Evolutionary conservation across 1,140 invertebrate species (phyloP).

Genomic region (Zeugodacus cucurbitae): DNA sequence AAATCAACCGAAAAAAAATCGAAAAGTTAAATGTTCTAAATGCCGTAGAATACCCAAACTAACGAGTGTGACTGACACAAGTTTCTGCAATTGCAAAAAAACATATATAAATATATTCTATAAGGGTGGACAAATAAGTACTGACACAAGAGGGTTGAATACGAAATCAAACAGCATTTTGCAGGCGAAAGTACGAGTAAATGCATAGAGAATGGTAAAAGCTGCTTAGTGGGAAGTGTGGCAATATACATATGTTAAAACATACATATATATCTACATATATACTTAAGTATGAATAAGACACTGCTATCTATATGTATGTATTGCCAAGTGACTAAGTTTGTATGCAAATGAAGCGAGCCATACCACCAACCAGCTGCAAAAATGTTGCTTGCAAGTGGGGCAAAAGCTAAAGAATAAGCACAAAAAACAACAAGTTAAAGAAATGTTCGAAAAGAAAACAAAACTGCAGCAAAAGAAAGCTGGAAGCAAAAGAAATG

Average conservation of each 20-base stretch:
- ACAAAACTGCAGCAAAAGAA: not conserved
- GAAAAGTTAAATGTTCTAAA: not conserved
- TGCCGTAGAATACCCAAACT: not conserved
- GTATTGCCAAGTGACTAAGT: not conserved
- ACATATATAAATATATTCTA: not conserved
- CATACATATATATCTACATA: not conserved
- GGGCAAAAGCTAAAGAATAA: not conserved
- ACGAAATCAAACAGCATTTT: constrained; percentile 20
- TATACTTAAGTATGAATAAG: not conserved
- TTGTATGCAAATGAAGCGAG: constrained; percentile 16
- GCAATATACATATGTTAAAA: not conserved
- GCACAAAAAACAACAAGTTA: not conserved
- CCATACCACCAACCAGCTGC: not conserved
- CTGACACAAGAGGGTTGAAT: constrained; percentile 12
- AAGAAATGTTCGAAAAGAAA: not conserved
- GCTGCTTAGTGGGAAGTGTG: not conserved
- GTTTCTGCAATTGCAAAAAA: not conserved
- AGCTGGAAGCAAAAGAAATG: not conserved
- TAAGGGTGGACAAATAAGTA: not conserved
- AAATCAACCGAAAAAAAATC: not conserved
- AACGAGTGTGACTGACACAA: not conserved
- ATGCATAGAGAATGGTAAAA: not conserved
- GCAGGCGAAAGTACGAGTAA: not conserved
- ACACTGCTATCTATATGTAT: too few species aligned
- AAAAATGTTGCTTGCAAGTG: constrained; percentile 5